These are phyloP conservation scores for Pomacea maculata DNA, from an alignment of 1,140 invertebrate species.

Conservation along the genomic window DNA sequence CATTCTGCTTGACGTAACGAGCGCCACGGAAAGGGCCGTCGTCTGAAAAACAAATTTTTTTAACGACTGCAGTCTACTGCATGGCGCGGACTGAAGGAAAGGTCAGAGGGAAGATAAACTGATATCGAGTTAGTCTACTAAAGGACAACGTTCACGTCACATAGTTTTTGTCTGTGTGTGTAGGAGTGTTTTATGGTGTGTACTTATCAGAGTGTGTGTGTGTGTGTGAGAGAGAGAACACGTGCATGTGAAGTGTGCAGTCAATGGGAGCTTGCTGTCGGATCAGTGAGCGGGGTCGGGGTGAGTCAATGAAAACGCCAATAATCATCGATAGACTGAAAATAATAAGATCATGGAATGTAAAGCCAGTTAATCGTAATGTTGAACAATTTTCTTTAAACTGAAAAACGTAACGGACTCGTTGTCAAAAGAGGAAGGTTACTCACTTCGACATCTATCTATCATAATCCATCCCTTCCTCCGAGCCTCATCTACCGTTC, in stretches of 20 bases:
- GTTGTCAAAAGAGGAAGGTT: background rate
- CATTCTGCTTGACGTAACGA: slow-evolving; percentile 55
- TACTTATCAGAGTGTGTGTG: background rate
- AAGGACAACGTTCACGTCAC: background rate
- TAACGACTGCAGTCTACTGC: background rate
- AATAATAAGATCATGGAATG: too few relatives aligned
- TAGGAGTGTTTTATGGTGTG: background rate
- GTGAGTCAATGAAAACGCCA: background rate
- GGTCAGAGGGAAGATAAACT: too few relatives aligned
- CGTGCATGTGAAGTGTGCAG: background rate
- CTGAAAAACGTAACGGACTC: background rate
- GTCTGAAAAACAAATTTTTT: background rate
- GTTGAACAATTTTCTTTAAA: background rate
- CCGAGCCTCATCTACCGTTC: slow-evolving; percentile 36
- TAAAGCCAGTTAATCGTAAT: background rate
- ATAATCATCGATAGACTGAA: background rate
- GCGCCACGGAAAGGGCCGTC: slow-evolving; percentile 44
- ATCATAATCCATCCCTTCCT: slow-evolving; percentile 31
- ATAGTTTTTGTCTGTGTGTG: background rate
- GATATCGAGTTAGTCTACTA: too few relatives aligned
- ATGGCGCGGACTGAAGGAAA: too few relatives aligned
- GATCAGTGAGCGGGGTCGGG: background rate
- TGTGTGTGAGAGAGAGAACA: background rate
- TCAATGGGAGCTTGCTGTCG: background rate
- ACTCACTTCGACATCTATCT: slow-evolving; percentile 39